These are phyloP conservation scores for Eupithecia pulchellata DNA, from an alignment of 2,888 invertebrate genomes.

Conservation along the genomic window DNA sequence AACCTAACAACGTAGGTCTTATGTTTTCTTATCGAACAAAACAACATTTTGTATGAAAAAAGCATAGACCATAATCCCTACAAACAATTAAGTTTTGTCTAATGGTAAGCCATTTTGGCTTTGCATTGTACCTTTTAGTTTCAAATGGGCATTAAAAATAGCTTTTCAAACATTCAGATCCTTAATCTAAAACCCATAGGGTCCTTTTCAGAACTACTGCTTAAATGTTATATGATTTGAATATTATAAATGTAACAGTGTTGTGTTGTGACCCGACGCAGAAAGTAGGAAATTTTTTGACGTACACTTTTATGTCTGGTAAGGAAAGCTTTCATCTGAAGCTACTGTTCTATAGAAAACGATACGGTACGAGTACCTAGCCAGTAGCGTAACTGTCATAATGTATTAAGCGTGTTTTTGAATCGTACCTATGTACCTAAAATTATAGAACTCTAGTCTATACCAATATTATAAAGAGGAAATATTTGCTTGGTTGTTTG, in stretches of 20 bases:
- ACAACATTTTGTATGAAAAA: background rate
- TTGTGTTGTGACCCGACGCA: background rate
- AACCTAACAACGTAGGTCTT: too few relatives aligned
- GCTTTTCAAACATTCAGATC: conserved; percentile 1
- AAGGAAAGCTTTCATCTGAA: too few relatives aligned
- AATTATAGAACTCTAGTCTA: too few relatives aligned
- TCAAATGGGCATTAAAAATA: conserved; percentile 26
- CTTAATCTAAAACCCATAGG: conserved; percentile 8
- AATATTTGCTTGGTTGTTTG: too few relatives aligned
- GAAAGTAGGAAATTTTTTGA: background rate
- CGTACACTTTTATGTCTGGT: too few relatives aligned
- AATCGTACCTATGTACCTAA: too few relatives aligned
- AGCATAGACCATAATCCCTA: background rate
- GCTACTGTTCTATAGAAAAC: too few relatives aligned
- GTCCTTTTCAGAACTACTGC: background rate
- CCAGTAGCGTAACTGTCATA: too few relatives aligned
- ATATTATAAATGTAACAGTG: background rate
- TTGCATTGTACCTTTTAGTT: conserved; percentile 20
- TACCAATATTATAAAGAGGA: too few relatives aligned
- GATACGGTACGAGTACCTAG: too few relatives aligned
- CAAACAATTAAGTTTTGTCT: conserved; percentile 7
- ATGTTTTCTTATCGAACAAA: background rate
- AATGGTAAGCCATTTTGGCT: conserved; percentile 6
- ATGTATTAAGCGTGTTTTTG: too few relatives aligned
- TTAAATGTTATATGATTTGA: background rate